phyloP scores from a whole-genome alignment of 2,797 vertebrate species.

The Labroides dimidiatus region DNA sequence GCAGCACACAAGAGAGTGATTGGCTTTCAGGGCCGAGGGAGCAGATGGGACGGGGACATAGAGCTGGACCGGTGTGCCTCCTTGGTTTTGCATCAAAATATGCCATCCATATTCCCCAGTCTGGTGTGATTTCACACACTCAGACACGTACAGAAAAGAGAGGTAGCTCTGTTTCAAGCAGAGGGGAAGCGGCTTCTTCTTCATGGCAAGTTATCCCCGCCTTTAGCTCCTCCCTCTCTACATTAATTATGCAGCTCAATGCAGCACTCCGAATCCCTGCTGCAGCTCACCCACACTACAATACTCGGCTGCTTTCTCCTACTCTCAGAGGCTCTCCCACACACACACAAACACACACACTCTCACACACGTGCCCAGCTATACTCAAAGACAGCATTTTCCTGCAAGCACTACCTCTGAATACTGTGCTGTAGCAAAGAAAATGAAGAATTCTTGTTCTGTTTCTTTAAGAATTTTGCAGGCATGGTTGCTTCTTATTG shows the following conservation, averaged over 20 bases:
- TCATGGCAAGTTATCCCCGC: constrained; percentile 66
- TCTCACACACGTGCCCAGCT: constrained; percentile 17
- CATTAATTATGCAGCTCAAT: constrained; percentile 90
- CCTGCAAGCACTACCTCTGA: constrained; percentile 19
- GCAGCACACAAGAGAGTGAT: constrained; percentile 57
- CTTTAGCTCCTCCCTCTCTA: constrained; percentile 78
- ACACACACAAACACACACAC: constrained; percentile 34
- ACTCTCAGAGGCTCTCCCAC: constrained; percentile 49
- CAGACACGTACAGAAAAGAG: background rate
- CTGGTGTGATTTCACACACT: constrained; percentile 21
- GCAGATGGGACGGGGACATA: constrained; percentile 73
- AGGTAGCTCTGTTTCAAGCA: constrained; percentile 29
- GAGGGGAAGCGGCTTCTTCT: constrained; percentile 46
- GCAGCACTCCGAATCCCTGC: constrained; percentile 83
- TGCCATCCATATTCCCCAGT: constrained; percentile 8
- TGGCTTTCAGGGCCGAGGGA: constrained; percentile 71
- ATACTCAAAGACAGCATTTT: constrained; percentile 19
- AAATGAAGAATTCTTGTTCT: background rate
- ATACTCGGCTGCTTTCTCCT: constrained; percentile 53
- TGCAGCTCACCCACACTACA: constrained; percentile 80
- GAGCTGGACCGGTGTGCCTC: constrained; percentile 51
- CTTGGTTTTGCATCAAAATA: constrained; percentile 54
- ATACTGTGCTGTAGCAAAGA: constrained; percentile 1
- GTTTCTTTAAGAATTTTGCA: constrained; percentile 3
- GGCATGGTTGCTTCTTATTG: constrained; percentile 4